phyloP scores from a whole-genome alignment of 1,140 invertebrate genomes.

The Alviniconcha marisindica region DNA sequence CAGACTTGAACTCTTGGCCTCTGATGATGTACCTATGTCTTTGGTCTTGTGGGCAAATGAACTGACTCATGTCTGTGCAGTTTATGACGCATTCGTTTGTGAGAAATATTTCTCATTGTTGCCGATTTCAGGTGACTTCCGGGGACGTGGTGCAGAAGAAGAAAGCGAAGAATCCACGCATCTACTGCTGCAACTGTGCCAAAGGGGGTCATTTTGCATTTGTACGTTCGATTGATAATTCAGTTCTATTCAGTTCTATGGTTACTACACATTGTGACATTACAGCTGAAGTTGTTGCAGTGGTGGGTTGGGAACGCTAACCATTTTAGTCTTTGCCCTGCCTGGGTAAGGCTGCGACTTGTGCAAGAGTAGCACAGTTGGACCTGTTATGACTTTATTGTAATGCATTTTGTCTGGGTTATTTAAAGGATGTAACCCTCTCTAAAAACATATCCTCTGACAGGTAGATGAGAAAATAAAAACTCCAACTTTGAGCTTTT shows the following conservation, averaged over 20 bases:
- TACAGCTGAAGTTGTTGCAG: no score
- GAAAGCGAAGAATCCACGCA: constrained; percentile 12
- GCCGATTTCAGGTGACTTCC: neutral
- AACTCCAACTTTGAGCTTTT: no score
- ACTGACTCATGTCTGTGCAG: neutral
- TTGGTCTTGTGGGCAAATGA: no score
- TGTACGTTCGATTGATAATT: constrained; percentile 11
- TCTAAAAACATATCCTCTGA: no score
- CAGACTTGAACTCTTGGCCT: neutral
- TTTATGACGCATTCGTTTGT: neutral
- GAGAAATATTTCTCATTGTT: neutral
- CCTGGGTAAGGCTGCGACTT: no score
- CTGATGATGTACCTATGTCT: neutral
- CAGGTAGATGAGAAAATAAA: no score
- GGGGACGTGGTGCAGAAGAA: neutral
- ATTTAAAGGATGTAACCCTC: no score
- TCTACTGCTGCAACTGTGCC: constrained; percentile 40
- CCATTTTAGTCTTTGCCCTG: no score
- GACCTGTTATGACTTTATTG: no score
- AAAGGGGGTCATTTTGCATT: constrained; percentile 28
- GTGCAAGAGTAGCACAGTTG: no score
- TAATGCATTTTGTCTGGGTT: no score
- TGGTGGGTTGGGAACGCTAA: no score
- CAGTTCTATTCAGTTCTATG: neutral
- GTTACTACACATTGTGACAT: neutral